Conservation (phyloP, 2,113 vertebrate species). For the Aythya baeri region DNA sequence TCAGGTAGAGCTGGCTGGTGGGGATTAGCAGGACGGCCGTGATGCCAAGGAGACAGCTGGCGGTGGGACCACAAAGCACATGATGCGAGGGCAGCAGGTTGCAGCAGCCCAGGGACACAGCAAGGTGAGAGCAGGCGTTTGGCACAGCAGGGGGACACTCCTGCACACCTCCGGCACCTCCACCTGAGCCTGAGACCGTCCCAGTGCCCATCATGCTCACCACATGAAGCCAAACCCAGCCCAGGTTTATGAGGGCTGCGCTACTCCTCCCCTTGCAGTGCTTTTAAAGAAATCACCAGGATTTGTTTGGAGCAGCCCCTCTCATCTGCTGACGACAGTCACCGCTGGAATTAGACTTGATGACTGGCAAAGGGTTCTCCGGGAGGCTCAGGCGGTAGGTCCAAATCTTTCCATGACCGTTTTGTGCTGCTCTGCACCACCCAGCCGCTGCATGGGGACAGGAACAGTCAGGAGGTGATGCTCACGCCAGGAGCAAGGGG, state of each 20-base stretch:
- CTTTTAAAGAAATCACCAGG: not conserved
- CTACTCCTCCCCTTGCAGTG: not conserved
- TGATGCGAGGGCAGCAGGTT: accelerated
- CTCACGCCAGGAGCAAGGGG: not conserved
- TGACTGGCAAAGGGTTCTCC: not conserved
- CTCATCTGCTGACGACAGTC: not conserved
- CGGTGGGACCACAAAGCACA: accelerated
- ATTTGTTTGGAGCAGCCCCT: not conserved
- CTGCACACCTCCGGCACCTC: not conserved
- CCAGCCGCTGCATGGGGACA: not conserved
- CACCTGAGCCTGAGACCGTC: not conserved
- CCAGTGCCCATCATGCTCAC: accelerated
- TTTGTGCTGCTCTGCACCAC: not conserved
- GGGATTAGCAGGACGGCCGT: not conserved
- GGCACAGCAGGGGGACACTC: not conserved
- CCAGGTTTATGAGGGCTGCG: accelerated
- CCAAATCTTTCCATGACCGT: not conserved
- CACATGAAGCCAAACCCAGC: not conserved
- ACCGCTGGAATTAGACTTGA: not conserved
- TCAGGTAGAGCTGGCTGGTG: not conserved
- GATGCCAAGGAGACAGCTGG: not conserved
- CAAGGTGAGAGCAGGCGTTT: not conserved
- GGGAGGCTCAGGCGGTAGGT: not conserved
- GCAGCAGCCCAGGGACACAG: not conserved
- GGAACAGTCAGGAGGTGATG: not conserved